phyloP scores from a whole-genome alignment of 1,140 invertebrate genomes.

The Ceratitis capitata region DNA sequence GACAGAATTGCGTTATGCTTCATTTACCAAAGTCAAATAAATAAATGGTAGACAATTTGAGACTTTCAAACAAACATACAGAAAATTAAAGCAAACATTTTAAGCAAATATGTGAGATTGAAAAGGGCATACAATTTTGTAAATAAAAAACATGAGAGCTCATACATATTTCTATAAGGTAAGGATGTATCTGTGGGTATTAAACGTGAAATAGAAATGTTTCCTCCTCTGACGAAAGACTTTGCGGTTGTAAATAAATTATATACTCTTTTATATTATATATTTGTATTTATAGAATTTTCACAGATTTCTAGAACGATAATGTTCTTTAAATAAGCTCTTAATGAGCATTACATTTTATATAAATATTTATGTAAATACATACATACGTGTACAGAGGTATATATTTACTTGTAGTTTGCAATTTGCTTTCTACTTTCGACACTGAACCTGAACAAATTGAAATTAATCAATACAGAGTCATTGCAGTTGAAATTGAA shows the following conservation, averaged over 20 bases:
- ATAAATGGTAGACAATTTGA: neutral
- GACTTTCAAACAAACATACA: neutral
- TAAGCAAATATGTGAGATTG: neutral
- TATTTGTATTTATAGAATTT: neutral
- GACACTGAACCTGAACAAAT: neutral
- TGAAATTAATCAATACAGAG: too few relatives aligned
- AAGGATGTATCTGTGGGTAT: neutral
- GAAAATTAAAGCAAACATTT: neutral
- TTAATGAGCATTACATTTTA: neutral
- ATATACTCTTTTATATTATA: too few relatives aligned
- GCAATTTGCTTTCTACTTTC: neutral
- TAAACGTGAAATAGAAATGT: neutral
- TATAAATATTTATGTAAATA: neutral
- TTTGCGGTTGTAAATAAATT: neutral
- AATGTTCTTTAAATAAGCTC: too few relatives aligned
- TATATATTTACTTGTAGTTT: too few relatives aligned
- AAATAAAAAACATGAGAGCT: neutral
- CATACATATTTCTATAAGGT: neutral
- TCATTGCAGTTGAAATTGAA: neutral
- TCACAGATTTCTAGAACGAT: neutral
- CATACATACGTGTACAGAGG: too few relatives aligned
- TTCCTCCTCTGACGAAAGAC: neutral
- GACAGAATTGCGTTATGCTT: neutral
- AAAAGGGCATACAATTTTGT: neutral
- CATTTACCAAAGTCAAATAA: neutral